phyloP scores from a whole-genome alignment of 2,888 invertebrate species.

The Volucella inflata region DNA sequence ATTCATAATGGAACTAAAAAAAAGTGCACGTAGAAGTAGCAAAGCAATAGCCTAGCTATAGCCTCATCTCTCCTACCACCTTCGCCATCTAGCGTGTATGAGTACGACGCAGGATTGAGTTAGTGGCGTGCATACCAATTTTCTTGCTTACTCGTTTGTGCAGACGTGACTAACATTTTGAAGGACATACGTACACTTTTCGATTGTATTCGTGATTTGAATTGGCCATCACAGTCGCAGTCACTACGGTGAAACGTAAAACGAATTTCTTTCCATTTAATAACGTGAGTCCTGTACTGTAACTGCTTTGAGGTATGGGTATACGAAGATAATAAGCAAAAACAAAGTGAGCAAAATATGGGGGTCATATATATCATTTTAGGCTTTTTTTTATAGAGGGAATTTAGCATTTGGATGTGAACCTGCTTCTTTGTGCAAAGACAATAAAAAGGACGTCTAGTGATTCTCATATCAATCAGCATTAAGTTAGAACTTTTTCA shows the following conservation, averaged over 20 bases:
- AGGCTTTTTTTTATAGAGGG: conserved; percentile 69
- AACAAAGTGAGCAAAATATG: conserved; percentile 28
- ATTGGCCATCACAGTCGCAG: conserved; percentile 54
- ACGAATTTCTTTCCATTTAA: conserved; percentile 63
- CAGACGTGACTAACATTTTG: conserved; percentile 75
- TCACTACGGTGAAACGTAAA: conserved; percentile 39
- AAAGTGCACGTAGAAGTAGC: conserved; percentile 33
- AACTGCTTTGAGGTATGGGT: conserved; percentile 7
- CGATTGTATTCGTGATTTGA: conserved; percentile 75
- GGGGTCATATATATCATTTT: conserved; percentile 71
- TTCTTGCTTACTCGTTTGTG: conserved; percentile 55
- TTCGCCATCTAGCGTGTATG: conserved; percentile 17
- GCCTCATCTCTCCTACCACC: conserved; percentile 25
- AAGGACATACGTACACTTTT: conserved; percentile 75
- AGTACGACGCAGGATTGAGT: conserved; percentile 59
- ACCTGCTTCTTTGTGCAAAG: conserved; percentile 36
- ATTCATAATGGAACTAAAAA: conserved; percentile 63
- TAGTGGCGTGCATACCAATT: conserved; percentile 69
- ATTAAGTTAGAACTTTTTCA: conserved; percentile 44
- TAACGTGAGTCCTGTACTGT: conserved; percentile 56
- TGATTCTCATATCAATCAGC: conserved; percentile 12
- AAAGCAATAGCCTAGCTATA: conserved; percentile 6
- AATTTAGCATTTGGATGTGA: conserved; percentile 41
- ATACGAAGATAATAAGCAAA: conserved; percentile 3
- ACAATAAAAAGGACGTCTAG: conserved; percentile 67